phyloP scores from a whole-genome alignment of 2,888 invertebrate species.

The Cephus sareptanus region DNA sequence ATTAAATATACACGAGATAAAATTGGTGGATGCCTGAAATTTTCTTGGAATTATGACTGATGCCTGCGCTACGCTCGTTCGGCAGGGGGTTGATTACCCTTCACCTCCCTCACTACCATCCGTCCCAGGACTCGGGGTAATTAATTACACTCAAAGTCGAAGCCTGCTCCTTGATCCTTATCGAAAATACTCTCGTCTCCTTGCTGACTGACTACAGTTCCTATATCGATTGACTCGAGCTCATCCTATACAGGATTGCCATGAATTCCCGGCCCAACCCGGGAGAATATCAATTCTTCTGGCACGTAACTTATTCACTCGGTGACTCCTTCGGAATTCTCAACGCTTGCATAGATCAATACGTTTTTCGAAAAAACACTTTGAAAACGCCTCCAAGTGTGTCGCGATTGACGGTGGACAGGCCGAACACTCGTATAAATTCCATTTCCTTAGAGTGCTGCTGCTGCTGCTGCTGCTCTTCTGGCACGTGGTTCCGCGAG shows the following conservation, averaged over 20 bases:
- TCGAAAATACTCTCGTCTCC: constrained; percentile 40
- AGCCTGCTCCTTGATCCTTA: constrained; percentile 54
- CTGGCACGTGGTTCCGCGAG: no score
- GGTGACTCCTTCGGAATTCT: no score
- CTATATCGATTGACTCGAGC: constrained; percentile 38
- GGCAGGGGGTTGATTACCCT: constrained; percentile 45
- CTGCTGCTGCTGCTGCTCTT: background rate
- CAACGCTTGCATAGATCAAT: no score
- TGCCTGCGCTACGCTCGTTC: constrained; percentile 48
- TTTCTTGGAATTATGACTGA: constrained; percentile 56
- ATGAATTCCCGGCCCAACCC: no score
- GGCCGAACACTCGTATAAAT: constrained; percentile 11
- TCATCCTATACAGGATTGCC: constrained; percentile 7
- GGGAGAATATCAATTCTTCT: no score
- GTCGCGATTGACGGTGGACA: no score
- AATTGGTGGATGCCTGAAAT: constrained; percentile 3
- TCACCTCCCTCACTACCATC: no score
- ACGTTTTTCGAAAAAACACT: no score
- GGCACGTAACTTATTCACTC: no score
- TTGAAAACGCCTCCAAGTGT: no score
- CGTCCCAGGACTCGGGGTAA: constrained; percentile 49
- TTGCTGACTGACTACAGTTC: constrained; percentile 30
- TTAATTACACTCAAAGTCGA: constrained; percentile 56
- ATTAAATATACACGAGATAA: no score
- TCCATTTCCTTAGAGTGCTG: constrained; percentile 21